Evolutionary conservation across 2,888 invertebrate genomes (phyloP).

Genomic region (Epinotia ramella): DNA sequence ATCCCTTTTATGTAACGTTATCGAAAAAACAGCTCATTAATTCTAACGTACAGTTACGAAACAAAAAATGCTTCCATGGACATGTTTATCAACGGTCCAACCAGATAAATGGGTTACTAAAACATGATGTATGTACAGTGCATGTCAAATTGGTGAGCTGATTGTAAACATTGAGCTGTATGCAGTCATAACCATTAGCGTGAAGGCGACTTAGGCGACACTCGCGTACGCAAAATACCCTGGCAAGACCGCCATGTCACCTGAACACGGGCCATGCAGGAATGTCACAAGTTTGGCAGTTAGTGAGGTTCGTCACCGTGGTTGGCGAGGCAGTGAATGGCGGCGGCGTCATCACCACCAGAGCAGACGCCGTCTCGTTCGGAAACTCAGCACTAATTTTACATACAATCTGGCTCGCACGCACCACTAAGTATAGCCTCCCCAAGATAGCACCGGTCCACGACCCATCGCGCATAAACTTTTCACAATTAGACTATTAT

Average conservation of each 20-base stretch:
- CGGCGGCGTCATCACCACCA: slow-evolving; percentile 78
- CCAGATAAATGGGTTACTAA: neutral
- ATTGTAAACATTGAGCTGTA: slow-evolving; percentile 12
- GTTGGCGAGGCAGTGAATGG: slow-evolving; percentile 77
- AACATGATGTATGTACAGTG: slow-evolving; percentile 1
- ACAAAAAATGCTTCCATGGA: slow-evolving; percentile 5
- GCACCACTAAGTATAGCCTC: slow-evolving; percentile 86
- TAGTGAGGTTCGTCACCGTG: slow-evolving; percentile 65
- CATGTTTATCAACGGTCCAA: neutral
- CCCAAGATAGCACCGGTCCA: slow-evolving; percentile 86
- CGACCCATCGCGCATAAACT: slow-evolving; percentile 86
- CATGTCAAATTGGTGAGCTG: slow-evolving; percentile 6
- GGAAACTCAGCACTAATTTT: slow-evolving; percentile 80
- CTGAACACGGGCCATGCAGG: slow-evolving; percentile 74
- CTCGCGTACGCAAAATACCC: slow-evolving; percentile 38
- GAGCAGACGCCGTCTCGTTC: slow-evolving; percentile 80
- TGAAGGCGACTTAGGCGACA: slow-evolving; percentile 38
- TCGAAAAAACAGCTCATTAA: slow-evolving; percentile 41
- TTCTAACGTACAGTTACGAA: slow-evolving; percentile 21
- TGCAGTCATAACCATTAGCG: slow-evolving; percentile 23
- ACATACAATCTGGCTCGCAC: slow-evolving; percentile 80
- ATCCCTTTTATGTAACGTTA: slow-evolving; percentile 42
- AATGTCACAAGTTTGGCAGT: slow-evolving; percentile 84
- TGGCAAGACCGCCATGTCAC: slow-evolving; percentile 51
- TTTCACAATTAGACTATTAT: slow-evolving; percentile 87